Conservation (phyloP, 2,888 invertebrate genomes). For the Dicranocentrus wangi region DNA sequence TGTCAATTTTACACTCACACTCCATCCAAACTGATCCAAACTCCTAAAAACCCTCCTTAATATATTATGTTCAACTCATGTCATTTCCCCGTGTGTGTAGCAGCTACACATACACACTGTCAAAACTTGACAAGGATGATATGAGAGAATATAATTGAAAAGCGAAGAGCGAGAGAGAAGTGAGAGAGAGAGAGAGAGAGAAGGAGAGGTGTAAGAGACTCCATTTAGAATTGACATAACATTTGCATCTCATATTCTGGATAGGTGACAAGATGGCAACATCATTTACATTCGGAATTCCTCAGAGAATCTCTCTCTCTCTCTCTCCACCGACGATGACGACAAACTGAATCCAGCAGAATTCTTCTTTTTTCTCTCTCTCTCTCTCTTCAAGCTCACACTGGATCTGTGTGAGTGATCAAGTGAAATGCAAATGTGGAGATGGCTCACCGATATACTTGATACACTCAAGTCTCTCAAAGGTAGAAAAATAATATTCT, state of each 20-base stretch:
- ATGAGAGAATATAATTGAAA: constrained; percentile 55
- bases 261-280: constrained; percentile 36
- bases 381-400: too few relatives aligned
- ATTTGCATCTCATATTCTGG: constrained; percentile 34
- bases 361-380: too few relatives aligned
- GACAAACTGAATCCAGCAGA: too few relatives aligned
- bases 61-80: constrained; percentile 29
- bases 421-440: constrained; percentile 15
- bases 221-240: constrained; percentile 43
- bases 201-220: constrained; percentile 36
- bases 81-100: constrained; percentile 20
- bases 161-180: constrained; percentile 19
- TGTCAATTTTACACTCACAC: constrained; percentile 28
- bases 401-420: neutral
- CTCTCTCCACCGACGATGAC: too few relatives aligned
- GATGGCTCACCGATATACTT: constrained; percentile 22
- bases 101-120: constrained; percentile 39
- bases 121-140: constrained; percentile 56
- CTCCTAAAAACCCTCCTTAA: too few relatives aligned
- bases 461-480: constrained; percentile 11
- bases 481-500: constrained; percentile 2
- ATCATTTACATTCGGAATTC: constrained; percentile 42
- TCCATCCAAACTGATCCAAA: too few relatives aligned
- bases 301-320: neutral
- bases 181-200: too few relatives aligned